Conservation (phyloP, 2,797 vertebrate species). For the Oreonectes daqikongensis region DNA sequence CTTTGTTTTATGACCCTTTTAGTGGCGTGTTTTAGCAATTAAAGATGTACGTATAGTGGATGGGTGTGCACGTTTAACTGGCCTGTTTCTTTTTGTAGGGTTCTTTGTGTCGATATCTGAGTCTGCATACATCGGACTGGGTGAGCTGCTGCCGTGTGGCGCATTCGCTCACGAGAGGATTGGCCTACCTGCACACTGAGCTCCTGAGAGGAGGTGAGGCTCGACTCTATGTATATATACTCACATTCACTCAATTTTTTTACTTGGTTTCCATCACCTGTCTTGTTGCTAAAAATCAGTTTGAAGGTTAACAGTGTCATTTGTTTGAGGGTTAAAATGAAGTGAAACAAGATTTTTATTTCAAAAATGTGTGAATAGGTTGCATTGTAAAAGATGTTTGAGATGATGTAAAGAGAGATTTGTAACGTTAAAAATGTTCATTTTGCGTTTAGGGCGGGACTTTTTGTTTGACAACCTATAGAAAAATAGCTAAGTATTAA, state of each 20-base stretch:
- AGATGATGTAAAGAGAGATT: too few relatives aligned
- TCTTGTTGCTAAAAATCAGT: too few relatives aligned
- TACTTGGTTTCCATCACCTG: neutral
- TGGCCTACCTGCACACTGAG: constrained; percentile 94
- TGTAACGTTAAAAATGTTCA: too few relatives aligned
- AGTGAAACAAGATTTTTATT: too few relatives aligned
- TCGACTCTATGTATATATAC: constrained; percentile 25
- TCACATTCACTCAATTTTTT: constrained; percentile 2
- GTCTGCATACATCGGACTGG: constrained; percentile 89
- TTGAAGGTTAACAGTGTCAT: too few relatives aligned
- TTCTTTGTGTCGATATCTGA: constrained; percentile 89
- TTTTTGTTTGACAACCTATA: too few relatives aligned
- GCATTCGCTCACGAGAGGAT: constrained; percentile 88
- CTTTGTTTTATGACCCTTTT: constrained; percentile 1
- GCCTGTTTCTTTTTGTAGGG: constrained; percentile 73
- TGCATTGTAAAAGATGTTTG: too few relatives aligned
- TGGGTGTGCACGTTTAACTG: constrained; percentile 9
- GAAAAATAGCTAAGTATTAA: too few relatives aligned
- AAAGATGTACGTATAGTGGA: neutral
- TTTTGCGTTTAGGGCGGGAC: too few relatives aligned
- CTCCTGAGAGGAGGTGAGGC: constrained; percentile 86
- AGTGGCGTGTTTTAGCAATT: neutral
- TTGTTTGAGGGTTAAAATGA: too few relatives aligned
- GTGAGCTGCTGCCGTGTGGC: constrained; percentile 88
- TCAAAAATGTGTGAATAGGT: too few relatives aligned